Conservation (phyloP, 2,113 vertebrate species). For the Dolichotis patagonum region DNA sequence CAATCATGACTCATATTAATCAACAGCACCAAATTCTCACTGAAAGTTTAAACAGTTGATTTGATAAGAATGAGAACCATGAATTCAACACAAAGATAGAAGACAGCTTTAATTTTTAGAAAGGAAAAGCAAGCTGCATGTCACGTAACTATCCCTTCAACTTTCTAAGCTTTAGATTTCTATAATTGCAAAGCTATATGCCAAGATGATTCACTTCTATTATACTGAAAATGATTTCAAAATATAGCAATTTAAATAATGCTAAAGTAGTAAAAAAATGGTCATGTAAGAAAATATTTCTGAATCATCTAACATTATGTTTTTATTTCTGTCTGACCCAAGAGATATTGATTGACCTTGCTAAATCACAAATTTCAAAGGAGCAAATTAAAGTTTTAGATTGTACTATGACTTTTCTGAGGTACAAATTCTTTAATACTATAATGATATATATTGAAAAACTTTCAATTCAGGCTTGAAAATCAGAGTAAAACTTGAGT, state of each 20-base stretch:
- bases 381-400: background rate
- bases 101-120: slow-evolving; percentile 36
- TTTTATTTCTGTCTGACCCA: background rate
- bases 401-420: background rate
- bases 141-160: background rate
- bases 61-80: background rate
- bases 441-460: background rate
- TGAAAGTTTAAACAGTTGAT: background rate
- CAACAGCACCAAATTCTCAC: background rate
- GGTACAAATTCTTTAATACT: background rate
- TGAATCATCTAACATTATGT: background rate
- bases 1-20: background rate
- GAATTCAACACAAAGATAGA: background rate
- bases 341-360: background rate
- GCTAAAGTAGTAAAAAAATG: background rate
- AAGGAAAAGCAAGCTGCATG: background rate
- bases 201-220: background rate
- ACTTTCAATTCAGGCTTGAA: background rate
- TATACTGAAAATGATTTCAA: background rate
- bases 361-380: background rate
- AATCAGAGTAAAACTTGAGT: background rate
- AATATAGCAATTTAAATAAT: slow-evolving; percentile 33
- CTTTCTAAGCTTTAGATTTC: background rate
- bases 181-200: background rate
- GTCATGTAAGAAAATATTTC: slow-evolving; percentile 23